phyloP scores from a whole-genome alignment of 1,140 invertebrate species.

The Aphis gossypii region DNA sequence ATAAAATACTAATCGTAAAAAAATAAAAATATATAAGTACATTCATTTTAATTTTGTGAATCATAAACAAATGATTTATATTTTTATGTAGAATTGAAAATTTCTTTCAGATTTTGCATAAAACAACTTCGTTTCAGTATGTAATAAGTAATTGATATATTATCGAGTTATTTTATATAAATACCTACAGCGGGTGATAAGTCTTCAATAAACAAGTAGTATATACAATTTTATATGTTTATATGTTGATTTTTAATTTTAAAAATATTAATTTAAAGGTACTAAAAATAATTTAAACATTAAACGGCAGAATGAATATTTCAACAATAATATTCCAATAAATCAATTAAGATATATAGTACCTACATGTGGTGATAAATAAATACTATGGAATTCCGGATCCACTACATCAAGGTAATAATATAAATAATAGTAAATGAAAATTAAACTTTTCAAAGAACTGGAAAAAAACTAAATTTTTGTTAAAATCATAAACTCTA shows the following conservation, averaged over 20 bases:
- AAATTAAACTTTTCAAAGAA: too few relatives aligned
- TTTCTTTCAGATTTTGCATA: not conserved
- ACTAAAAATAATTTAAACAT: too few relatives aligned
- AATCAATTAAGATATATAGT: too few relatives aligned
- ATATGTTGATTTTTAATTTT: too few relatives aligned
- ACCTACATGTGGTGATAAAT: not conserved
- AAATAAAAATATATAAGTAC: not conserved
- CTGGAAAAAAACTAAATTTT: too few relatives aligned
- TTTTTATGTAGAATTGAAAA: not conserved
- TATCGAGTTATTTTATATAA: not conserved
- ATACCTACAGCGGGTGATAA: not conserved
- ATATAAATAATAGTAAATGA: too few relatives aligned
- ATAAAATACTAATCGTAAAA: not conserved
- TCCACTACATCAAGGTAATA: too few relatives aligned
- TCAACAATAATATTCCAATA: too few relatives aligned
- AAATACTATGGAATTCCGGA: not conserved
- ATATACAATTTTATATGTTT: not conserved
- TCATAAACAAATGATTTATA: not conserved
- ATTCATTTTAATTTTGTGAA: not conserved
- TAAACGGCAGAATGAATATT: too few relatives aligned
- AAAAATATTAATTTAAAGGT: too few relatives aligned
- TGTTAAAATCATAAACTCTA: too few relatives aligned
- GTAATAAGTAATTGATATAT: not conserved
- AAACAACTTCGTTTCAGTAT: not conserved
- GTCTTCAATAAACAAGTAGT: not conserved